Base-by-base conservation (phyloP, 64 coral and sea anemone genomes). In the Hydrozoanthus tunicans region DNA sequence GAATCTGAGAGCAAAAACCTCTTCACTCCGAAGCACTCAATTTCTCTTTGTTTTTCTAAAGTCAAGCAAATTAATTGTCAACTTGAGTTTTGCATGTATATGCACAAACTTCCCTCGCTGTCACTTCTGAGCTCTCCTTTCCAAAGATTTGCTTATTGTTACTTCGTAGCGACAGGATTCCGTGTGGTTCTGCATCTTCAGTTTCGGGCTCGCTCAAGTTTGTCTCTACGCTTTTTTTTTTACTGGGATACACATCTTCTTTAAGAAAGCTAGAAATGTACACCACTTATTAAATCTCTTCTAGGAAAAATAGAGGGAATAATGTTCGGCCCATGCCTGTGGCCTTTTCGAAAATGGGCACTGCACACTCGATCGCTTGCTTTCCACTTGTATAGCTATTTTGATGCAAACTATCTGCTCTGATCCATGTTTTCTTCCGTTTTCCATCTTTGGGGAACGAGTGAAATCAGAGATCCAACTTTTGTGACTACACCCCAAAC, bases 261-360 rank as follows among this genome's bases (percentile, higher is more conserved):
- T 62, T 64, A 52, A 67, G 81, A 8, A 92, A 9, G 17, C 76
- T 9, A 77, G 91, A 93, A 62, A 88, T 93, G 20, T 60, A 76
- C 43, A 57, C 71, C 81, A 85, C 65, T 78, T 92, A 17, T 92
- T 66, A n/a, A 23, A 54, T 93, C 91, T 27, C 60, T 24, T 65
- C 82, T 77, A 8, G 73, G 82, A 56, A 93, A 88, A 68, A 93
- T 86, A 54, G 73, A 51, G 27, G 82, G 91, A 24, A 93, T 93
- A 88, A 64, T 79, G 73, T 86, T 93, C 9, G 43, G 23, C 79
- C 91, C 82, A 69, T 85, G 53, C 82, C 69, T 59, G 78, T 59
- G 55, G 78, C 78, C 56, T 20, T 57, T 57, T 1, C 14, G 77
- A 79, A 79, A 79, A 59, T 79, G 77, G 13, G 57, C 78, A 59